Base-by-base conservation (phyloP, 2,888 invertebrate species). In the Tromatobia lineatoria region DNA sequence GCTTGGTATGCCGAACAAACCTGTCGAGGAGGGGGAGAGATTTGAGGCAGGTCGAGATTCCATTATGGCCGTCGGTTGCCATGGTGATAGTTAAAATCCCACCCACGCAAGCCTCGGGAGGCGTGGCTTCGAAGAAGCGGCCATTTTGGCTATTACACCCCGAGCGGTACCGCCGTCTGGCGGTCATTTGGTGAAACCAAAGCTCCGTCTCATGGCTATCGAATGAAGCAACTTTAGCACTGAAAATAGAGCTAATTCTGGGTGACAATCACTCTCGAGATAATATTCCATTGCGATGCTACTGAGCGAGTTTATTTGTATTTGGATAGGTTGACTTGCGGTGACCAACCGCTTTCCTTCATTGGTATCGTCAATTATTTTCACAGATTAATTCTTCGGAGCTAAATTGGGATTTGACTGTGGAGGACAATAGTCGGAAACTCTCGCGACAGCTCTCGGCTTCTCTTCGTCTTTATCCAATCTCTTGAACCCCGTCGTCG, bases 41-140 rank as follows among this genome's bases (percentile, higher is more conserved):
- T 83, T 92, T 92, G 91, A 88, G 92, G 92, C 90, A 92, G 92
- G 92, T 92, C 91, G 88, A 73, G 88, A 83, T 80, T 34, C 52
- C 89, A 91, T 90, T 85, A 93, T 93, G 93, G 93, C 92, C 89
- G 91, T 78, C 81, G 74, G 93, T 93, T 89, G 85, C 89, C 90
- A 81, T 83, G 91, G 89, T 75, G 87, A 93, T 91, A 66, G 82
- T 74, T 42, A 85, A 71, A 38, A 84, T 80, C 80, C 70, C 75
- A 81, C 82, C 61, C 75, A 81, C 81, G 84, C 78, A 69, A 78
- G 23, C 64, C 59, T 25, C 42, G 84, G 83, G 87, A 85, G 90
- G 90, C 93, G 93, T 89, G 93, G 93, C 90, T 78, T 85, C 11
- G 61, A 47, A 10, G 13, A 71, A 88, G 90, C 92, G 91, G 93